Percentiles rank a stretch among this genome's conserved stretches.
Conservation (phyloP, 2,888 invertebrate species). For the Eupithecia abbreviata region DNA sequence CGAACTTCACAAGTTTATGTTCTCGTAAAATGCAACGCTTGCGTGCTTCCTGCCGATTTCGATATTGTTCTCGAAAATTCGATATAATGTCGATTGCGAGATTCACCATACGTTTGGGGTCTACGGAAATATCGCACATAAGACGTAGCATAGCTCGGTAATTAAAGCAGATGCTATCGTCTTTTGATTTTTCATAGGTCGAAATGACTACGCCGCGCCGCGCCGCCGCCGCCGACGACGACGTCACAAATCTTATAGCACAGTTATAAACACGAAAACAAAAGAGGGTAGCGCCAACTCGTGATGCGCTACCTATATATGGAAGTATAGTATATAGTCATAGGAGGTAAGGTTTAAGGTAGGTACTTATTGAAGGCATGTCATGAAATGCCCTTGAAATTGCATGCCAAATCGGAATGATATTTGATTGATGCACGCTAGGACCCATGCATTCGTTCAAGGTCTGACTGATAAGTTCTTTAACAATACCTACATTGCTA, state of each 20-base stretch:
- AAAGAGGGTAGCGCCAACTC: not conserved
- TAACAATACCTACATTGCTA: too few species aligned
- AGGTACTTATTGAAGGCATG: not conserved
- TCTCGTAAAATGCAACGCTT: slow-evolving; percentile 55
- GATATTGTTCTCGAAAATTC: not conserved
- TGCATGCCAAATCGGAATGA: slow-evolving; percentile 42
- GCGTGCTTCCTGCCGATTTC: slow-evolving; percentile 49
- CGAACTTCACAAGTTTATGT: slow-evolving; percentile 34
- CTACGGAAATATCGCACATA: not conserved
- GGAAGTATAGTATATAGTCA: not conserved
- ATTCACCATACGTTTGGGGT: not conserved
- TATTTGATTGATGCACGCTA: slow-evolving; percentile 37
- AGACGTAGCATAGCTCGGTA: not conserved
- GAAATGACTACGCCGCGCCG: not conserved
- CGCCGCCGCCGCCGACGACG: too few species aligned
- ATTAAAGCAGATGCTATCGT: not conserved
- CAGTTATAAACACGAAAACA: not conserved
- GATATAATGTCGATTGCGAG: not conserved
- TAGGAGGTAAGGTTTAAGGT: not conserved
- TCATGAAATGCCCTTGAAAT: slow-evolving; percentile 46
- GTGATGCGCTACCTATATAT: not conserved
- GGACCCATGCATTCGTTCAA: slow-evolving; percentile 26
- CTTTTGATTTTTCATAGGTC: not conserved
- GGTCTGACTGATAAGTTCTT: not conserved
- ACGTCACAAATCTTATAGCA: not conserved